Evolutionary conservation across 2,888 invertebrate genomes (phyloP).

Genomic region (Actias luna): DNA sequence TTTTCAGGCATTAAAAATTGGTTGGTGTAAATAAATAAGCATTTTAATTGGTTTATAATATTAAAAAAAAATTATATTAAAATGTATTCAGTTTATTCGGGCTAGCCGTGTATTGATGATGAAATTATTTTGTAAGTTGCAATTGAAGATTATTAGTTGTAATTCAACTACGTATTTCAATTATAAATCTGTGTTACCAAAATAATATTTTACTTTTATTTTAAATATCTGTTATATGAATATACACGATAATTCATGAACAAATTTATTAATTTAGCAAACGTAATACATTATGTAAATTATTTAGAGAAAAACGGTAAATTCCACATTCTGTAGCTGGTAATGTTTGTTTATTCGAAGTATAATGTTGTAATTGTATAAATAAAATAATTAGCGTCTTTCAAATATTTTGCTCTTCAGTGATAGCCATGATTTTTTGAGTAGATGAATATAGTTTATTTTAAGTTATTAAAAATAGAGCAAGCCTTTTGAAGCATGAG

Average conservation of each 20-base stretch:
- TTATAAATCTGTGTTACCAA: background rate
- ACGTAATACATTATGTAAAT: background rate
- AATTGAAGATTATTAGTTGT: constrained; percentile 16
- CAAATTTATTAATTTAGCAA: background rate
- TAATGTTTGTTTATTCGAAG: background rate
- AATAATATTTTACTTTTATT: background rate
- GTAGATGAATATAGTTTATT: too few relatives aligned
- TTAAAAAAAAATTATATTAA: constrained; percentile 22
- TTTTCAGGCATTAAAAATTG: background rate
- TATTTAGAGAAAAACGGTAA: background rate
- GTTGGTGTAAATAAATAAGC: background rate
- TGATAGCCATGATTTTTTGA: too few relatives aligned
- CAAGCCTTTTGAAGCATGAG: too few relatives aligned
- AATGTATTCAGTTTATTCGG: constrained; percentile 21
- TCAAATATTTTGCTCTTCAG: too few relatives aligned
- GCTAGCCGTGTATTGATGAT: constrained; percentile 16
- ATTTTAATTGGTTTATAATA: constrained; percentile 8
- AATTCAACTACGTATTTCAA: constrained; percentile 6
- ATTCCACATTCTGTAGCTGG: background rate
- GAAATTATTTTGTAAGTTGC: constrained; percentile 19
- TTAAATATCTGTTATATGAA: background rate
- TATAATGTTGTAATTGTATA: background rate
- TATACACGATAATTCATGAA: background rate
- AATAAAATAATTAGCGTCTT: too few relatives aligned
- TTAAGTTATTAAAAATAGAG: too few relatives aligned